Evolutionary conservation across 2,113 vertebrate species (phyloP).

Genomic region (Phalacrocorax brasilianus): DNA sequence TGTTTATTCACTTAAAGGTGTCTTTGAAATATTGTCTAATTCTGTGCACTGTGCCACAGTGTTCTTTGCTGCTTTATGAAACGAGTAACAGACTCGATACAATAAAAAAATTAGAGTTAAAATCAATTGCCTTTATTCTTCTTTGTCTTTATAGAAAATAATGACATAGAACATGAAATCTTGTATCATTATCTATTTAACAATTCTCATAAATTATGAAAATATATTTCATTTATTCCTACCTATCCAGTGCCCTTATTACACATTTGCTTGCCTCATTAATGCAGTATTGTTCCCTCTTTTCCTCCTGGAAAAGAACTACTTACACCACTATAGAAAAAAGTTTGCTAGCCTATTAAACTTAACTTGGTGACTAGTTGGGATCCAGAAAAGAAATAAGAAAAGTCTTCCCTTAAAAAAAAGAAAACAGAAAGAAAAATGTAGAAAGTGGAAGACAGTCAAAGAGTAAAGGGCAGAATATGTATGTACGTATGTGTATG

Average conservation of each 20-base stretch:
- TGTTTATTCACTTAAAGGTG: slow-evolving; percentile 63
- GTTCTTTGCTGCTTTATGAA: slow-evolving; percentile 61
- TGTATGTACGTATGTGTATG: neutral
- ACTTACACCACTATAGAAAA: neutral
- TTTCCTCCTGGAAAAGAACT: neutral
- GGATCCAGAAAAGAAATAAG: neutral
- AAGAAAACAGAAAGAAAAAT: neutral
- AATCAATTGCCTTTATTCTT: slow-evolving; percentile 25
- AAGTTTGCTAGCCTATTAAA: slow-evolving; percentile 46
- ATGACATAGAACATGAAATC: neutral
- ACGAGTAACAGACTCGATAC: slow-evolving; percentile 45
- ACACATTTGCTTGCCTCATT: slow-evolving; percentile 47
- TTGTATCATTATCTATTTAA: slow-evolving; percentile 28
- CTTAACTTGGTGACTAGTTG: neutral
- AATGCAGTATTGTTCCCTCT: slow-evolving; percentile 3
- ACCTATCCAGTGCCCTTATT: neutral
- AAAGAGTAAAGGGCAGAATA: neutral
- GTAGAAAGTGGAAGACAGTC: neutral
- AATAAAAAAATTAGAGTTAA: slow-evolving; percentile 59
- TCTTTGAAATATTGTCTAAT: slow-evolving; percentile 68
- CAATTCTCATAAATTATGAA: slow-evolving; percentile 43
- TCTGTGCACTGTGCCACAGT: slow-evolving; percentile 43
- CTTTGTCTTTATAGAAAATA: slow-evolving; percentile 32
- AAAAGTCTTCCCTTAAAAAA: neutral
- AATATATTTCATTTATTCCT: slow-evolving; percentile 19